Evolutionary conservation across 2,797 vertebrate species (phyloP).

Genomic region (Vireo griseus): DNA sequence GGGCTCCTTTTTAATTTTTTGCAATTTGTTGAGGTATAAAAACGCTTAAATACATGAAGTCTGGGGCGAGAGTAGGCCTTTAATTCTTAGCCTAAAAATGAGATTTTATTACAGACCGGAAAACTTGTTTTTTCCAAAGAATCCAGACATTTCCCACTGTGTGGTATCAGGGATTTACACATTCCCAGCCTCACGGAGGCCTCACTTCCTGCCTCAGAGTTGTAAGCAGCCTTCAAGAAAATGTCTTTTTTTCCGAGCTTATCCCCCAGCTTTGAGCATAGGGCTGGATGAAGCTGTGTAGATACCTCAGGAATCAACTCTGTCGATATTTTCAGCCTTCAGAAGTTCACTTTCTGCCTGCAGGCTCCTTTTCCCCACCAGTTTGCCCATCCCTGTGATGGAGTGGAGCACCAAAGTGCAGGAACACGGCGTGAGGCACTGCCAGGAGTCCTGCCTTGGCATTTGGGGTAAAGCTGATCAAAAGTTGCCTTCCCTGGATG

Average conservation of each 20-base stretch:
- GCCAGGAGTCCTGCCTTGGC: background rate
- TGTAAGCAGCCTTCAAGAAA: background rate
- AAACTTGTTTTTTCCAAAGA: background rate
- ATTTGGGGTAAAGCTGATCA: background rate
- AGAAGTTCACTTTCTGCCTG: background rate
- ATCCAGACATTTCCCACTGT: fast-evolving
- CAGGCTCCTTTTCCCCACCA: background rate
- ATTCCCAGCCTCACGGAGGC: background rate
- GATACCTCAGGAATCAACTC: background rate
- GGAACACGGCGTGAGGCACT: fast-evolving
- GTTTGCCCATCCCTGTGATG: background rate
- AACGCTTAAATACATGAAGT: background rate
- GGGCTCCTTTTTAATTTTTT: background rate
- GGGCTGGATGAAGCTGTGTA: background rate
- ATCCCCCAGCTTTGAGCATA: fast-evolving
- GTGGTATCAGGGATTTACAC: background rate
- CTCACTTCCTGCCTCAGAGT: background rate
- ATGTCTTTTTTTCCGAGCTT: background rate
- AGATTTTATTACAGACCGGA: background rate
- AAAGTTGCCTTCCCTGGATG: background rate
- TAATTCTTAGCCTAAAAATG: background rate
- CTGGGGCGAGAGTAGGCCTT: background rate
- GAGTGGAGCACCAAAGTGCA: background rate
- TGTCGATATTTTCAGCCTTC: background rate
- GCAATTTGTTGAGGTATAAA: background rate